Percentiles rank a stretch among this genome's conserved stretches.
phyloP scores from a whole-genome alignment of 2,888 invertebrate genomes.

The Diplolepis rosae region DNA sequence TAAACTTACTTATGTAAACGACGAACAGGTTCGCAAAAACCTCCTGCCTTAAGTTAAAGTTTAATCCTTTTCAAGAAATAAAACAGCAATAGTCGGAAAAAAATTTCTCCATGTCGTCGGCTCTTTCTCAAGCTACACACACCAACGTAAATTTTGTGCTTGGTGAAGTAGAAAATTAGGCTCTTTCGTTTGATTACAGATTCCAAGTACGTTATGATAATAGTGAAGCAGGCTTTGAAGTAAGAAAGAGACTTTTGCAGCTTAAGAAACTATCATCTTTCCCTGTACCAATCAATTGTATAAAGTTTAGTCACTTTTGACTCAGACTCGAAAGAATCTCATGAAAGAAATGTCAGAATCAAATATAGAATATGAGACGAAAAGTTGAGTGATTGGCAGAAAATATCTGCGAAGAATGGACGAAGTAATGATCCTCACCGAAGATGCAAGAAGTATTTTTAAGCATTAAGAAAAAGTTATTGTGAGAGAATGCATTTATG shows the following conservation, averaged over 20 bases:
- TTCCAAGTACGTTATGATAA: background rate
- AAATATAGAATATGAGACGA: slow-evolving; percentile 26
- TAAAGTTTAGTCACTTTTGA: no score
- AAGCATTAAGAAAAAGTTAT: slow-evolving; percentile 42
- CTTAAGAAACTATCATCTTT: slow-evolving; percentile 34
- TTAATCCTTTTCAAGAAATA: slow-evolving; percentile 39
- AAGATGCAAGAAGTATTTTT: slow-evolving; percentile 13
- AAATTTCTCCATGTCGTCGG: slow-evolving; percentile 48
- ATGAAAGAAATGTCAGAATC: no score
- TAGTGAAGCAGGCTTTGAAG: background rate
- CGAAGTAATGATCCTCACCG: background rate
- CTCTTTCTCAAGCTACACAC: slow-evolving; percentile 39
- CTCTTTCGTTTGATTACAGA: slow-evolving; percentile 49
- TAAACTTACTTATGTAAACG: slow-evolving; percentile 8
- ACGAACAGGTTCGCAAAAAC: slow-evolving; percentile 24
- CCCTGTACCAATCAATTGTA: background rate
- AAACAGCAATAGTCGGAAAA: slow-evolving; percentile 41
- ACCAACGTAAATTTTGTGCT: slow-evolving; percentile 47
- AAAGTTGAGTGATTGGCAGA: slow-evolving; percentile 32
- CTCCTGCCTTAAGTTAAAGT: slow-evolving; percentile 36
- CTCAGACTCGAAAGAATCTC: no score
- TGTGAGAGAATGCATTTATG: slow-evolving; percentile 64
- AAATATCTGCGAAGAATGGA: slow-evolving; percentile 33
- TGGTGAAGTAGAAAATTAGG: slow-evolving; percentile 60
- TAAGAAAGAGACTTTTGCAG: background rate